A percentile compares a stretch with the other conserved stretches of the same genome.
Evolutionary conservation across 1,140 invertebrate genomes (phyloP).

Genomic region (Caenorhabditis inopinata): DNA sequence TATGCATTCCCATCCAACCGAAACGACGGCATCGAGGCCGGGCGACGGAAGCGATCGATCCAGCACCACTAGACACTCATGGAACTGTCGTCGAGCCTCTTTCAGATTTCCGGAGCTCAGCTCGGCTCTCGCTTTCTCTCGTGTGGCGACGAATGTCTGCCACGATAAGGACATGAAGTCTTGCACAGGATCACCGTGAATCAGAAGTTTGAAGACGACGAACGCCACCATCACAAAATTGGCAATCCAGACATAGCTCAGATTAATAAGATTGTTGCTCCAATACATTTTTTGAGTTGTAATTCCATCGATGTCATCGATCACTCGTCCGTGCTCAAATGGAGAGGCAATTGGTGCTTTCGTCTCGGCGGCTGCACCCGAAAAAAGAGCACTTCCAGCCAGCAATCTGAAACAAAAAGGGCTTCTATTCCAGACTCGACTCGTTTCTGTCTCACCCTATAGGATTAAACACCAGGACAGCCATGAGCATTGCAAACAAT

Average conservation of each 20-base stretch:
- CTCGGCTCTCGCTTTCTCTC: conserved; percentile 50
- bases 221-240: conserved; percentile 47
- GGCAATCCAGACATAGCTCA: conserved; percentile 39
- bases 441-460: background rate
- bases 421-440: too few relatives aligned
- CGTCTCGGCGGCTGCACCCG: background rate
- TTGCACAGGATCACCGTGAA: conserved; percentile 50
- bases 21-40: conserved; percentile 56
- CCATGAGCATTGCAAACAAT: conserved; percentile 47
- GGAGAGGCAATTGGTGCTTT: conserved; percentile 18
- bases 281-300: background rate
- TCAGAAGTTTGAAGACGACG: conserved; percentile 45
- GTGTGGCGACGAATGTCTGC: conserved; percentile 52
- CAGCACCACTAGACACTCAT: conserved; percentile 55
- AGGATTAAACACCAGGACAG: conserved; percentile 47
- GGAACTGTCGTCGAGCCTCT: conserved; percentile 63
- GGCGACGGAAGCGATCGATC: conserved; percentile 56
- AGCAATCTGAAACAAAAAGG: background rate
- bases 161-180: conserved; percentile 51
- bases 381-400: conserved; percentile 12
- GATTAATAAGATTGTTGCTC: background rate
- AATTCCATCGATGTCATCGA: conserved; percentile 10
- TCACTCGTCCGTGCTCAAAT: conserved; percentile 35
- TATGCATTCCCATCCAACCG: conserved; percentile 62
- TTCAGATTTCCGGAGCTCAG: conserved; percentile 56